Base-by-base conservation (phyloP, 2,797 vertebrate species). In the Ficedula albicollis region DNA sequence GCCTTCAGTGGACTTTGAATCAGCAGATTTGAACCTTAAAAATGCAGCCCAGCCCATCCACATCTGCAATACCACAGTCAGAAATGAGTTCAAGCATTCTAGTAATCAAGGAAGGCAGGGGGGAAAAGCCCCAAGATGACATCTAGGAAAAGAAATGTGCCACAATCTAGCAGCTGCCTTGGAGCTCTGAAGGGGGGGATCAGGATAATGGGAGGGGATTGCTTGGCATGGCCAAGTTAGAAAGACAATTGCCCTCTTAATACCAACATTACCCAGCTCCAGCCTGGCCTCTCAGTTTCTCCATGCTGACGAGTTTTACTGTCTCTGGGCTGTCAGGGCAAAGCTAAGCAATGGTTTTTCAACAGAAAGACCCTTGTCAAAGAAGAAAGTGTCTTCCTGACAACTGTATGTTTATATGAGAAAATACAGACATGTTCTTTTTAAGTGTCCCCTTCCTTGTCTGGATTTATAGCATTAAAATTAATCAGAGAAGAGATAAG, bases 1-100 rank as follows among this genome's bases (percentile, higher is more conserved):
- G 82, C 87, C 69, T 96, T 96, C 82, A 86, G 51, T 69, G 79
- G 76, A 52, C 82, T 95, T 95, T 96, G 94, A 94, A 93, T 93
- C 91, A 94, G 92, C 51, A 54, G 51, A 29, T 54, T 32, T 54
- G 51, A 54, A 52, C 83, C 82, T 82, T 75, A 89, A 93, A 93
- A 84, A 95, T 84, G 91, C 91, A 79, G 89, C 82, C 84, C 92
- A 92, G 55, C 93, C 90, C 93, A 91, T 92, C 62, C 82, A 75
- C 93, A 86, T 87, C 82, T 89, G 91, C 84, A 92, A 59, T 39
- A 85, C 58, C 76, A 17, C 62, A 22, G 38, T 54, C 34, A 87
- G 66, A 90, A 85, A 49, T 4, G 26, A 90, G 29, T 39, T 80
- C 93, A 94, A 89, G 49, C 91, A 93, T 86, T 82, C 82, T 68